These are phyloP conservation scores for Hirundo rustica DNA, from an alignment of 2,797 vertebrate species.

Conservation along the genomic window DNA sequence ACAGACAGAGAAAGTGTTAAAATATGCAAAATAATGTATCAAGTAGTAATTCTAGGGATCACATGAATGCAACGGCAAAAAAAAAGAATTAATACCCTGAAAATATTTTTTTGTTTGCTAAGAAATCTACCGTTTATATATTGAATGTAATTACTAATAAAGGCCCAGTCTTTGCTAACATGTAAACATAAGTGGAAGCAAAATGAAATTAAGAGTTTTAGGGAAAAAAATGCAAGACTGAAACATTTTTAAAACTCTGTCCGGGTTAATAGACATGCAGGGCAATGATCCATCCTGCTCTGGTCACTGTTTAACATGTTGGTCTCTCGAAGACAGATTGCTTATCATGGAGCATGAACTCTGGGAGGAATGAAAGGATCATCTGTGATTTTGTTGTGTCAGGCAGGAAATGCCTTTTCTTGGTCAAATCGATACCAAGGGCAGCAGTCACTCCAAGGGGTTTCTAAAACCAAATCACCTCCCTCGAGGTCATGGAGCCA, in stretches of 20 bases:
- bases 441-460: background rate
- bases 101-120: background rate
- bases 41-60: background rate
- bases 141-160: too few relatives aligned
- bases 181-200: background rate
- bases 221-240: fast-evolving
- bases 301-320: background rate
- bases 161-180: background rate
- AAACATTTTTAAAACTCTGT: background rate
- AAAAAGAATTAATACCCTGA: background rate
- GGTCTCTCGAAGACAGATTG: background rate
- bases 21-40: background rate
- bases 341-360: background rate
- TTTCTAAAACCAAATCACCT: background rate
- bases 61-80: background rate
- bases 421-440: background rate
- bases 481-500: background rate
- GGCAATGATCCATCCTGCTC: background rate
- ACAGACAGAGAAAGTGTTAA: fast-evolving
- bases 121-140: background rate
- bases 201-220: background rate
- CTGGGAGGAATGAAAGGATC: background rate
- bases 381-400: background rate
- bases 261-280: background rate
- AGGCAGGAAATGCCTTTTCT: background rate